Evolutionary conservation across 2,888 invertebrate species (phyloP), one percentile per base, ranked within the genome.

Genomic region (Spisula solida): DNA sequence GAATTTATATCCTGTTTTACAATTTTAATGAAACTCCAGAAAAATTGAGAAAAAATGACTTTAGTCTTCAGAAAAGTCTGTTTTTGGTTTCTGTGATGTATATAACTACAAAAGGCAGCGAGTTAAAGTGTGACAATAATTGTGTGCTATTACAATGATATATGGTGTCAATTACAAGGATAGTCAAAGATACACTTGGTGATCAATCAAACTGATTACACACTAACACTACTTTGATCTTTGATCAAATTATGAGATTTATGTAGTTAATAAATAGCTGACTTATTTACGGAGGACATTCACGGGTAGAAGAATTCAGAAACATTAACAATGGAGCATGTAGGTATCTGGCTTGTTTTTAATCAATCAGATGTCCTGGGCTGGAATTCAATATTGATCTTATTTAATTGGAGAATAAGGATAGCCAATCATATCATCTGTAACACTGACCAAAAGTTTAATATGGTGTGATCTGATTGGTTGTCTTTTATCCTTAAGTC

Each of bases 131-230:
- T 75, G 75, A 34, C 75, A 34, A 75, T 75, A 34, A 75, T 75
- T 56, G 81, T 18, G 20, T 41, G 29, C 41, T 18, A 75, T 85
- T 41, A 55, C 29, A 56, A 79, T 85, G 85, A 85, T 56, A 56
- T 85, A 85, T 79, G n/a, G 55, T 2, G 31, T 75, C 79, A 79
- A 78, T 56, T 85, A 78, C 55, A 31, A 79, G 75, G n/a, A 75
- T 29, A 85, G 48, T 51, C 82, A 56, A 41, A 75, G 78, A 75
- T 25, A 31, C 25, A 20, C 14, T 2, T 0, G 41, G 51, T 81
- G 56, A 89, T 87, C 87, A 56, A 87, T 89, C 89, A 87, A 29
- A n/a, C 16, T 86, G 81, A 89, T 89, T 89, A 89, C 66, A 84
- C 56, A 25, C 70, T 25, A 4, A 20, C 31, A 75, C 41, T 31